Conservation (phyloP, 1,140 invertebrate genomes). For the Coptotermes formosanus region DNA sequence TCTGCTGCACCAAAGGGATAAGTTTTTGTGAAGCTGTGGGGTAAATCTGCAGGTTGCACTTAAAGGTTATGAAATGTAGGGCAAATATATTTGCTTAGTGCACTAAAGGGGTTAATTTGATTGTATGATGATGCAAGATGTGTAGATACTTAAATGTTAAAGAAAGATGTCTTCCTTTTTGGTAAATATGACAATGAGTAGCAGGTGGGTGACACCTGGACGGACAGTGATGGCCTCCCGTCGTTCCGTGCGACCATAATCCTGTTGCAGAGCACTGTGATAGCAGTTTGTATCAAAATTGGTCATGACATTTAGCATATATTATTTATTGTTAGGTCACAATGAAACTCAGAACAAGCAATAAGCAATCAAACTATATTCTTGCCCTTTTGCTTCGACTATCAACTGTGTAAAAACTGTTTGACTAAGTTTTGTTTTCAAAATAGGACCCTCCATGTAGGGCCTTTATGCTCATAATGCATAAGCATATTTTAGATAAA, state of each 20-base stretch:
- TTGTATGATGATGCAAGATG: not conserved
- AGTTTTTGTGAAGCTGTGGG: too few relatives aligned
- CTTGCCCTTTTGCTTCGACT: slow-evolving; percentile 13
- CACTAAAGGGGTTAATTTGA: too few relatives aligned
- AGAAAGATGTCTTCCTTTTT: not conserved
- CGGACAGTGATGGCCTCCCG: too few relatives aligned
- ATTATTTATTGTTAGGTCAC: slow-evolving; percentile 2
- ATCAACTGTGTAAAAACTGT: not conserved
- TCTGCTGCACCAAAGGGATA: too few relatives aligned
- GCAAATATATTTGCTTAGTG: too few relatives aligned
- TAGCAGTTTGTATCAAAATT: not conserved
- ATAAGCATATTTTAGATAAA: slow-evolving; percentile 3
- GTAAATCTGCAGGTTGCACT: too few relatives aligned
- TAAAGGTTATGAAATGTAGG: too few relatives aligned
- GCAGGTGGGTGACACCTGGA: not conserved
- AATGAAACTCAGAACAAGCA: not conserved
- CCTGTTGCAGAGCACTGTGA: not conserved
- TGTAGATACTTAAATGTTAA: not conserved
- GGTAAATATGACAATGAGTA: not conserved
- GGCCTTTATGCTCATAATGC: not conserved
- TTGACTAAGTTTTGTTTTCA: not conserved
- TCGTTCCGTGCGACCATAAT: too few relatives aligned
- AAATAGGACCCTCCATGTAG: not conserved
- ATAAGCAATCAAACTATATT: not conserved
- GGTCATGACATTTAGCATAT: not conserved